These are phyloP conservation scores for Dolomedes plantarius DNA, from an alignment of 2,888 invertebrate genomes.

Conservation along the genomic window DNA sequence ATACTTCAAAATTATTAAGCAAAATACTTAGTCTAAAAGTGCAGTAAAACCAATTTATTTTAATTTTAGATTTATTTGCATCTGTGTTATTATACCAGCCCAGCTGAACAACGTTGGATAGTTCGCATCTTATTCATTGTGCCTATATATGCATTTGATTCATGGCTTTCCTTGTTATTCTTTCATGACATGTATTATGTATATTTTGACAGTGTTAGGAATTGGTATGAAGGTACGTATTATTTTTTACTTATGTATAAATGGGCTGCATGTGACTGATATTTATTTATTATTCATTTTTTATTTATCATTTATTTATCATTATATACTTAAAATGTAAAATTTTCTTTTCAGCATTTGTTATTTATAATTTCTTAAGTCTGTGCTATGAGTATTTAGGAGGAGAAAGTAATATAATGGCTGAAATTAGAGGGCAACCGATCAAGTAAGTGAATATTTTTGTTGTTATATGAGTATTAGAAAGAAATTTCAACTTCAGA, in stretches of 20 bases:
- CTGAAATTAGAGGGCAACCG: slow-evolving; percentile 97
- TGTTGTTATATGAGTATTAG: background rate
- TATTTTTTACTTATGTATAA: too few relatives aligned
- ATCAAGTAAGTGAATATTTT: slow-evolving; percentile 81
- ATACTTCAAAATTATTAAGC: too few relatives aligned
- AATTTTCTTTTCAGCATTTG: slow-evolving; percentile 87
- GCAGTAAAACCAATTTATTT: background rate
- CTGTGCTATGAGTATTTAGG: slow-evolving; percentile 99
- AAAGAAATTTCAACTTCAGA: too few relatives aligned
- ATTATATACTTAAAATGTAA: too few relatives aligned
- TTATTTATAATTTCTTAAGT: slow-evolving; percentile 99
- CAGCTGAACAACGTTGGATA: slow-evolving; percentile 99
- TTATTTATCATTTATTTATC: background rate
- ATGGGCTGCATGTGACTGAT: background rate
- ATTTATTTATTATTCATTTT: too few relatives aligned
- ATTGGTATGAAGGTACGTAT: slow-evolving; percentile 96
- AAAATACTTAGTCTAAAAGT: too few relatives aligned
- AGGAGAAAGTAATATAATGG: slow-evolving; percentile 99
- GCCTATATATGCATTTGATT: slow-evolving; percentile 98
- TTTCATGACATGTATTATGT: slow-evolving; percentile 98
- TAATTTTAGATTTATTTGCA: slow-evolving; percentile 93
- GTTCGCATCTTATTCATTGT: slow-evolving; percentile 99
- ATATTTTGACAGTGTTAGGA: slow-evolving; percentile 98
- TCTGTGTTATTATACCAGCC: slow-evolving; percentile 98
- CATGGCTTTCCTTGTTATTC: slow-evolving; percentile 98